Evolutionary conservation across 2,113 vertebrate genomes (phyloP), one percentile per base, ranked within the genome.

Genomic region (Odontesthes bonariensis): DNA sequence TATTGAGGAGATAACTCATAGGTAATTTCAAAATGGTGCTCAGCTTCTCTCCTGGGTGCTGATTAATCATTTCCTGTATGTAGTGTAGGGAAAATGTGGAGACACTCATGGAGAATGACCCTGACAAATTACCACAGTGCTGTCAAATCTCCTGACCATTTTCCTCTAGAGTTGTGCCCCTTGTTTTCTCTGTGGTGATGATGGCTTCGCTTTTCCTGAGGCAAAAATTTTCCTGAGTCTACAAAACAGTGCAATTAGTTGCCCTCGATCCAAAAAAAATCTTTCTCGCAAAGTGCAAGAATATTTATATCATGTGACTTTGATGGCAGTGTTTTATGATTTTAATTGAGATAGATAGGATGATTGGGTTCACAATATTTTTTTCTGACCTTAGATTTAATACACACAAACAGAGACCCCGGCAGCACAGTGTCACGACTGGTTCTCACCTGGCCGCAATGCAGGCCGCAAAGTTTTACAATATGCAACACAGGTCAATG

Each of bases 1-100:
- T 93, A 92, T 89, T 88, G 85, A 79, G 86, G 77, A 94, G 91
- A 93, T 92, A 90, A 92, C 82, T 92, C 88, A 89, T 74, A 79
- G 89, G 84, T 89, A 86, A 93, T 92, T 91, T 90, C 73, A 84
- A 83, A 73, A 79, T 67, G 66, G 81, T 32, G 80, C 66, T 78
- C 86, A 62, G 73, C 78, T 78, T 85, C 61, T 85, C 74, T 82
- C 72, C 69, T 81, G 82, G 87, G 91, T 90, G 86, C 86, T 92
- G 83, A 92, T 92, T 82, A 92, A 91, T 89, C 81, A 88, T 87
- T 83, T 89, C 79, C 81, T 83, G 83, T 78, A 33, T 77, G 64
- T 77, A 83, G 72, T 69, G 68, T 12, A 20, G 70, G 57, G 71
- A 77, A 40, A 12, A 75, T 56, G 82, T 63, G 35, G 70, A 69